phyloP scores from a whole-genome alignment of 1,140 invertebrate species.

The Teleopsis dalmanni region DNA sequence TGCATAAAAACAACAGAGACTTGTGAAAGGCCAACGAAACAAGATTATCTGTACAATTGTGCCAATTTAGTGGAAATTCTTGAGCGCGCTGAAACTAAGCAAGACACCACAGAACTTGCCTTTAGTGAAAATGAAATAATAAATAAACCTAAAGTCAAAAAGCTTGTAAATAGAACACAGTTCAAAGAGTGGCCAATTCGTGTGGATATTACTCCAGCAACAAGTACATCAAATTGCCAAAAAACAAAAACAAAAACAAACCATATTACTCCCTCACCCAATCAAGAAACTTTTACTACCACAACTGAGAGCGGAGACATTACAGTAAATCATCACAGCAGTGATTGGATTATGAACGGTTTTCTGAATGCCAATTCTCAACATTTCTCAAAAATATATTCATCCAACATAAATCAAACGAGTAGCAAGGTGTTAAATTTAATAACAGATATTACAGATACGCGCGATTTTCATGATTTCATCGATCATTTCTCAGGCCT shows the following conservation, averaged over 20 bases:
- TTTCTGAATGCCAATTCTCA: slow-evolving; percentile 13
- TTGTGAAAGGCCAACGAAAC: too few species aligned
- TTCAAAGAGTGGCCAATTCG: slow-evolving; percentile 11
- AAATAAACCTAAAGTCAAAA: background rate
- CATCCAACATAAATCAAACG: slow-evolving; percentile 7
- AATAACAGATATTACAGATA: slow-evolving; percentile 14
- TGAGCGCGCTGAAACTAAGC: background rate
- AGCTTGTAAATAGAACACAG: slow-evolving; percentile 3
- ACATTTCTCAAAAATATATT: too few species aligned
- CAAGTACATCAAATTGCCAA: background rate
- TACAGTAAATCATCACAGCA: background rate
- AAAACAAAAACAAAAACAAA: too few species aligned
- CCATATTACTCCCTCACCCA: background rate
- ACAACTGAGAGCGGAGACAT: background rate
- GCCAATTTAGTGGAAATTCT: too few species aligned
- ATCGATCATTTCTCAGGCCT: slow-evolving; percentile 37
- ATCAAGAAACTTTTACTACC: background rate
- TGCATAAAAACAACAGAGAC: slow-evolving; percentile 12
- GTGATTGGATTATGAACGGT: slow-evolving; percentile 13
- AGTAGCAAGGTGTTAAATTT: background rate
- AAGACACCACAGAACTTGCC: background rate
- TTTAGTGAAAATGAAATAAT: background rate
- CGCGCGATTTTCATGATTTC: slow-evolving; percentile 26
- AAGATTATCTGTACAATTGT: too few species aligned
- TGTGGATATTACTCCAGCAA: slow-evolving; percentile 11